phyloP scores from a whole-genome alignment of 2,113 vertebrate genomes.

The Calyptomena viridis region DNA sequence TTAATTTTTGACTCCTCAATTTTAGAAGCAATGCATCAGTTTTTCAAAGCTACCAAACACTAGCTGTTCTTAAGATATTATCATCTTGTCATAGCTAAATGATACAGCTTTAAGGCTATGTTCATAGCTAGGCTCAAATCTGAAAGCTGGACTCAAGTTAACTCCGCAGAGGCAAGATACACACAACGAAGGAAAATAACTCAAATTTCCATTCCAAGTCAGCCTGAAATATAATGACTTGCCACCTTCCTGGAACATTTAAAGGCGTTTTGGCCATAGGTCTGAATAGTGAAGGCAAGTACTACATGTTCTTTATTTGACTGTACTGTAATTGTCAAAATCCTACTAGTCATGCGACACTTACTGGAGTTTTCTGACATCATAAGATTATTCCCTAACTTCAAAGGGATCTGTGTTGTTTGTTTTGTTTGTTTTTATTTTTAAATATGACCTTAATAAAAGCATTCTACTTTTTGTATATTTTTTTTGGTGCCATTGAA shows the following conservation, averaged over 20 bases:
- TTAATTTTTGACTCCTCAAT: background rate
- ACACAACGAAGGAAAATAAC: background rate
- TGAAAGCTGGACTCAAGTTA: background rate
- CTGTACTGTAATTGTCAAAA: slow-evolving; percentile 1
- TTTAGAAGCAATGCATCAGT: background rate
- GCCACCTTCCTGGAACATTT: background rate
- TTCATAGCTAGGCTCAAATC: background rate
- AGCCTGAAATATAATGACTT: background rate
- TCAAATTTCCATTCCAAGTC: background rate
- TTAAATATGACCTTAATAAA: background rate
- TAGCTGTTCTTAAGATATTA: background rate
- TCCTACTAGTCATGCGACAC: background rate
- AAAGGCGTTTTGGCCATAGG: background rate
- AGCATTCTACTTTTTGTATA: background rate
- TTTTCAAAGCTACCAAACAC: background rate
- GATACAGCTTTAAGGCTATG: background rate
- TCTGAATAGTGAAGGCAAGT: background rate
- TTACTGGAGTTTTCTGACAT: background rate
- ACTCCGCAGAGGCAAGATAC: background rate
- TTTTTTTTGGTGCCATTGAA: background rate
- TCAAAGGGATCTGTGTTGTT: background rate
- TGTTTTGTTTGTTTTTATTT: background rate
- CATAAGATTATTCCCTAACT: background rate
- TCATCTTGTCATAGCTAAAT: background rate
- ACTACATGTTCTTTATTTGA: slow-evolving; percentile 9